Evolutionary conservation across 2,113 vertebrate genomes (phyloP).

Genomic region (Mionectes macconnelli): DNA sequence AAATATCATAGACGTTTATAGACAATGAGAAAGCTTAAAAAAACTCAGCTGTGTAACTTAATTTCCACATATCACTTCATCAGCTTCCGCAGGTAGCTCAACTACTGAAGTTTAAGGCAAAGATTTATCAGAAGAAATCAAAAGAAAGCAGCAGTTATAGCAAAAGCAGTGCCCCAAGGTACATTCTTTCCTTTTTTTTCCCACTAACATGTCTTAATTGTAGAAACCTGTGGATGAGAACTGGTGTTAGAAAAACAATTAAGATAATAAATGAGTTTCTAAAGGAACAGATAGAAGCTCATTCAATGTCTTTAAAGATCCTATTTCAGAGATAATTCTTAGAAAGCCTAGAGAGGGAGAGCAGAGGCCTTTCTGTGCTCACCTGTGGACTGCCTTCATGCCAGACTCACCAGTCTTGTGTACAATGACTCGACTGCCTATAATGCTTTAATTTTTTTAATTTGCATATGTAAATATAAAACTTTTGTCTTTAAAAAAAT

Average conservation of each 20-base stretch:
- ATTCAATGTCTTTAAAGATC: conserved; percentile 45
- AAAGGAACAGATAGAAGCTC: conserved; percentile 56
- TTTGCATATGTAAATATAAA: neutral
- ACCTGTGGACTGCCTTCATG: conserved; percentile 75
- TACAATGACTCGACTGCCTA: neutral
- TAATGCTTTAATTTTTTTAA: neutral
- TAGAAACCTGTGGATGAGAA: conserved; percentile 34
- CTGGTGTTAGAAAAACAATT: conserved; percentile 54
- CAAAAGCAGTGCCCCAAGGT: conserved; percentile 4
- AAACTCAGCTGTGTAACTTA: neutral
- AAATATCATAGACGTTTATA: neutral
- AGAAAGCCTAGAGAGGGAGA: neutral
- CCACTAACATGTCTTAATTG: conserved; percentile 40
- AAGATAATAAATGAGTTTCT: conserved; percentile 38
- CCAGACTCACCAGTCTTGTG: conserved; percentile 63
- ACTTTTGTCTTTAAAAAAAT: neutral
- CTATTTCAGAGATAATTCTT: conserved; percentile 56
- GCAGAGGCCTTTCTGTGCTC: neutral
- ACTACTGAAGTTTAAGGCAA: neutral
- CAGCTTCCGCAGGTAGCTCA: neutral
- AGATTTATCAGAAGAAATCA: neutral
- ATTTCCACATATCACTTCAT: neutral
- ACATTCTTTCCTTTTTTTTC: conserved; percentile 32
- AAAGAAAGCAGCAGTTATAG: neutral
- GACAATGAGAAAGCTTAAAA: neutral